These are phyloP conservation scores for Acromyrmex charruanus DNA, from an alignment of 1,140 invertebrate genomes.

Conservation along the genomic window DNA sequence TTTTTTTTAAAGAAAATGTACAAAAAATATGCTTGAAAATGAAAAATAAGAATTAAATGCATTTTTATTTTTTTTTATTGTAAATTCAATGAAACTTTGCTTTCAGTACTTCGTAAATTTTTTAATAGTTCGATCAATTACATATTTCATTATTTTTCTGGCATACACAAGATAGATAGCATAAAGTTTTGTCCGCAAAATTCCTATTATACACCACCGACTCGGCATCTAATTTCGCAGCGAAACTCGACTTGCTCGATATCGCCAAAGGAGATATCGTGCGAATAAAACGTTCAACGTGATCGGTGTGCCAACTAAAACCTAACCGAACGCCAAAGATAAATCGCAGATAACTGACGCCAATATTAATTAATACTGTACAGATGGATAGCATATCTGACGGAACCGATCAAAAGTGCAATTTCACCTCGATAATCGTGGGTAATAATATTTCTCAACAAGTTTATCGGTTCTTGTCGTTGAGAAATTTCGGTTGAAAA, in stretches of 20 bases:
- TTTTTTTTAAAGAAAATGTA: neutral
- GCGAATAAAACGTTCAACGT: slow-evolving; percentile 49
- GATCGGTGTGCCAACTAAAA: slow-evolving; percentile 14
- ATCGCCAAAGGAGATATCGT: slow-evolving; percentile 5
- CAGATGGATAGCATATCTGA: slow-evolving; percentile 16
- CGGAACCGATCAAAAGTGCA: slow-evolving; percentile 29
- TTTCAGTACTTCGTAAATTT: neutral
- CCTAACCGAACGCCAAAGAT: neutral
- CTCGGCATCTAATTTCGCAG: neutral
- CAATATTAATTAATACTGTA: slow-evolving; percentile 50
- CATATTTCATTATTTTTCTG: slow-evolving; percentile 6
- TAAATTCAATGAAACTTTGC: neutral
- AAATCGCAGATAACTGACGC: slow-evolving; percentile 37
- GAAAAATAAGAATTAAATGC: neutral
- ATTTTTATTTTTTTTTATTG: neutral
- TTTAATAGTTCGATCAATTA: neutral
- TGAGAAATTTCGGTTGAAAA: slow-evolving; percentile 28
- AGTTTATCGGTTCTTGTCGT: slow-evolving; percentile 27
- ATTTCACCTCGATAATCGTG: slow-evolving; percentile 16
- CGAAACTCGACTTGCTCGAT: slow-evolving; percentile 9
- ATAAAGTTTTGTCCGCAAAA: slow-evolving; percentile 4
- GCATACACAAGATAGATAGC: neutral
- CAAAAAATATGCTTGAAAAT: neutral
- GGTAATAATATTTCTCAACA: slow-evolving; percentile 43
- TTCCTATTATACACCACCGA: neutral